Conservation (phyloP, 2,888 invertebrate genomes). For the Lepidonotus clava region DNA sequence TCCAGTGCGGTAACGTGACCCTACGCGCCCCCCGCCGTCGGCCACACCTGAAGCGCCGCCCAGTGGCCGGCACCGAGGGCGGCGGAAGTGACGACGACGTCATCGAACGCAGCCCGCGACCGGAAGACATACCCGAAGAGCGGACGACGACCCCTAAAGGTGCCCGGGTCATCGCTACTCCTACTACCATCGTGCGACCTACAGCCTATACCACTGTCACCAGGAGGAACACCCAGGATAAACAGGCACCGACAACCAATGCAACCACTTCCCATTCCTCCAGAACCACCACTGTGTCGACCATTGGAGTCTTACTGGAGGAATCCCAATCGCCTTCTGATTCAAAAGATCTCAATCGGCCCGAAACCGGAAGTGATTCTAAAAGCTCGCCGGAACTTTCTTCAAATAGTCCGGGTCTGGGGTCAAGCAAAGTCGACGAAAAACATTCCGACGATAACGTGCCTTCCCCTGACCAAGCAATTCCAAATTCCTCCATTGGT, state of each 20-base stretch:
- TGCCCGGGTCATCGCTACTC: not conserved
- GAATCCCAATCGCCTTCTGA: not conserved
- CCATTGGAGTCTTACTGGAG: not conserved
- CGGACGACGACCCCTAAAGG: not conserved
- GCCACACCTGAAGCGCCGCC: not conserved
- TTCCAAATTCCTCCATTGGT: not conserved
- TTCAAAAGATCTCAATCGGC: not conserved
- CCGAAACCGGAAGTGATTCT: not conserved
- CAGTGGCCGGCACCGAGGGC: not conserved
- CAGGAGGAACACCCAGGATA: not conserved
- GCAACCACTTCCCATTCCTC: not conserved
- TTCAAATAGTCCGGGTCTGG: too few relatives aligned
- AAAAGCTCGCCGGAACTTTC: too few relatives aligned
- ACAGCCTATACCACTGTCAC: not conserved
- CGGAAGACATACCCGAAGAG: constrained; percentile 30
- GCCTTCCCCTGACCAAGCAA: not conserved
- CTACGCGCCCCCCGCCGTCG: not conserved
- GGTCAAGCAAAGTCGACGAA: not conserved
- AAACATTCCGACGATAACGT: not conserved
- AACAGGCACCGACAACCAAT: not conserved
- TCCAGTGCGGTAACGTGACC: constrained; percentile 53
- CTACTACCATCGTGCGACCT: not conserved
- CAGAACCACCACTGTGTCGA: not conserved
- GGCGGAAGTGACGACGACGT: not conserved
- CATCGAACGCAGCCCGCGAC: not conserved